Base-by-base conservation (phyloP, 35 echinoderm and acorn worm species). In the Hemicentrotus pulcherrimus region DNA sequence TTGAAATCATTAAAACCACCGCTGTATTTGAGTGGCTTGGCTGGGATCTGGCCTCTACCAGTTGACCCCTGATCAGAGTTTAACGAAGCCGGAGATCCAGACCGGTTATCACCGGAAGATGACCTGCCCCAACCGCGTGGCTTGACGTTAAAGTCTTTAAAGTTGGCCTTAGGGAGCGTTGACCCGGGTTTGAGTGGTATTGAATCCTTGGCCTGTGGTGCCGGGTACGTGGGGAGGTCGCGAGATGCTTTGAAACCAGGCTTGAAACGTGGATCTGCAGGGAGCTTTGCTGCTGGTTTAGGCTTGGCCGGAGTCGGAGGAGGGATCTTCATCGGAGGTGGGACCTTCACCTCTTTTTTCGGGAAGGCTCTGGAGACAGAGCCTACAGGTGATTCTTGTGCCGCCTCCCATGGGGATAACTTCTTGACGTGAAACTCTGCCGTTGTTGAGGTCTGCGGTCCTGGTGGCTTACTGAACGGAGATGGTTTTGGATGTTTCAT, bases 341-440 rank as follows among this genome's bases (percentile, higher is more conserved):
- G 32, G 28, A 78, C n/a, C 78, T 96, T 94, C 32, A 86, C 46
- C 32, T 93, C 48, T 30, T 96, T 87, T 45, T 88, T 35, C 12
- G 95, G 24, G 58, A 97, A 97, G 47, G 96, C 96, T 32, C 46
- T 24, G 60, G 92, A 47, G 16, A 95, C 85, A 55, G 86, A 94
- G 8, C 96, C 96, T 6, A 89, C 24, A 2, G 96, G 96, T 7
- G 96, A 97, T 45, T 97, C 95, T 85, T 91, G 65, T 48, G 96
- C 96, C 33, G 96, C 96, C 65, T 97, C 96, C 96, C 96, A 97
- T 22, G 96, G 96, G 10, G 96, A 86, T 91, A 70, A 55, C 92
- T 89, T 96, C 32, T 87, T 94, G 46, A 41, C 13, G 32, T 14
- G 28, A 61, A 32, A 46, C 58, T 24, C 94, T 32, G 31, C 30